Percentiles rank a stretch among this genome's conserved stretches.
Conservation (phyloP, 2,113 vertebrate genomes). For the Dryoscopus gambensis region DNA sequence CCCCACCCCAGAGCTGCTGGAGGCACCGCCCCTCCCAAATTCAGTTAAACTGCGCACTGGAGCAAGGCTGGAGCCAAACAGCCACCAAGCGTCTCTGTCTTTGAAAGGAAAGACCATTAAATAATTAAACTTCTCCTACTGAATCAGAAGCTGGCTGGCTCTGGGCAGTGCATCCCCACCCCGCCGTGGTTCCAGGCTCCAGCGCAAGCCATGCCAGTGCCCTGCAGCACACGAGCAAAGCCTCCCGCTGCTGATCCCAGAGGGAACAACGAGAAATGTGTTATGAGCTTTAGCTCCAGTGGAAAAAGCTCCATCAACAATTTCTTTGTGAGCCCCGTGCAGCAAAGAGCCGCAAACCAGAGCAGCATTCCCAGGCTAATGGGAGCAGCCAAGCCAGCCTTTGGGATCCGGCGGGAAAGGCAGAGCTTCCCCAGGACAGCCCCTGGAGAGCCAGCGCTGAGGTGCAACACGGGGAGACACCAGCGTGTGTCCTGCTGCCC, state of each 20-base stretch:
- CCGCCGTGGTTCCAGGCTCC: neutral
- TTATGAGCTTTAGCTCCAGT: neutral
- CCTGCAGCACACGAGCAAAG: neutral
- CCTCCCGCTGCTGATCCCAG: neutral
- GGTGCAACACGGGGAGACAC: neutral
- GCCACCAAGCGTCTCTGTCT: neutral
- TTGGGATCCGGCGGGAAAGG: neutral
- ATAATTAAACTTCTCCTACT: neutral
- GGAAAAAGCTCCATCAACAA: slow-evolving; percentile 12
- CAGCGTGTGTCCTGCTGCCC: neutral
- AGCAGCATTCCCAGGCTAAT: neutral
- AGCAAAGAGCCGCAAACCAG: neutral
- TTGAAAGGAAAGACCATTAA: neutral
- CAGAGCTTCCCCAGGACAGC: neutral
- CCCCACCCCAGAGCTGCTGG: neutral
- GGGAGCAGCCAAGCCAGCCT: neutral
- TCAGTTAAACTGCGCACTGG: neutral
- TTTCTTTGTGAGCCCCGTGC: rapidly evolving
- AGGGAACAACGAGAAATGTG: neutral
- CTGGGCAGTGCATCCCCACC: neutral
- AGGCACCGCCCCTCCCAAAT: neutral
- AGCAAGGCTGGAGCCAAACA: neutral
- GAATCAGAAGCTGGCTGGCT: neutral
- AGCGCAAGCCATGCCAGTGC: neutral
- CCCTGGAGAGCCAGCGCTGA: neutral